These are phyloP conservation scores for Salticus scenicus DNA, from an alignment of 2,888 invertebrate genomes.

Conservation along the genomic window DNA sequence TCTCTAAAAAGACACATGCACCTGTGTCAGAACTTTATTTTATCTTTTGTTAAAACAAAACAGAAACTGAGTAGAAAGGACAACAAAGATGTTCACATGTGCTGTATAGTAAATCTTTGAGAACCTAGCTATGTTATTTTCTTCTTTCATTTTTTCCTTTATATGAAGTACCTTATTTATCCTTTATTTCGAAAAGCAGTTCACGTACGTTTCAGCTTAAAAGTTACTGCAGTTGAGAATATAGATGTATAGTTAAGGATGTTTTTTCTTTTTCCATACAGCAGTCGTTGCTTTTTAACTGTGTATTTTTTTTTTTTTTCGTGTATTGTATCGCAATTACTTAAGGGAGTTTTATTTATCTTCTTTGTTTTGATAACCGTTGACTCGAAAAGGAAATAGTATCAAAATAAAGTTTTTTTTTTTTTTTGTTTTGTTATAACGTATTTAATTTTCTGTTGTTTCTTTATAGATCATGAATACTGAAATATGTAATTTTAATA, in stretches of 20 bases:
- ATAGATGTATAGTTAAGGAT: slow-evolving; percentile 39
- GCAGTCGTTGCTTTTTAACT: slow-evolving; percentile 33
- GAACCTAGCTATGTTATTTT: slow-evolving; percentile 1
- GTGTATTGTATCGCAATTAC: slow-evolving; percentile 47
- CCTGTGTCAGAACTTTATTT: slow-evolving; percentile 52
- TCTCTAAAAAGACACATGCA: slow-evolving; percentile 32
- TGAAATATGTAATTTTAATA: no score
- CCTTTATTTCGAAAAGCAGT: slow-evolving; percentile 19
- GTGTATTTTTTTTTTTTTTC: no score
- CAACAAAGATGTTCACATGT: slow-evolving; percentile 30
- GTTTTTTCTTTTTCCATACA: neutral
- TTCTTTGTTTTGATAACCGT: no score
- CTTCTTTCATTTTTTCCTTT: slow-evolving; percentile 16
- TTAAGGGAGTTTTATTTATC: no score
- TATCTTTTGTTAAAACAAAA: slow-evolving; percentile 16
- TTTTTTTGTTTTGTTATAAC: no score
- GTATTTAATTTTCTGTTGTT: no score
- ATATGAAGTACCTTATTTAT: slow-evolving; percentile 7
- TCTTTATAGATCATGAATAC: no score
- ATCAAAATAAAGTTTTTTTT: no score
- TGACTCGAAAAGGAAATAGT: no score
- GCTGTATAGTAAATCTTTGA: slow-evolving; percentile 38
- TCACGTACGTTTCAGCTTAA: slow-evolving; percentile 59
- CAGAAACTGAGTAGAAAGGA: slow-evolving; percentile 2
- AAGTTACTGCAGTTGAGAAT: slow-evolving; percentile 35